Base-by-base conservation (phyloP, 2,113 vertebrate species). In the Alethe diademata region DNA sequence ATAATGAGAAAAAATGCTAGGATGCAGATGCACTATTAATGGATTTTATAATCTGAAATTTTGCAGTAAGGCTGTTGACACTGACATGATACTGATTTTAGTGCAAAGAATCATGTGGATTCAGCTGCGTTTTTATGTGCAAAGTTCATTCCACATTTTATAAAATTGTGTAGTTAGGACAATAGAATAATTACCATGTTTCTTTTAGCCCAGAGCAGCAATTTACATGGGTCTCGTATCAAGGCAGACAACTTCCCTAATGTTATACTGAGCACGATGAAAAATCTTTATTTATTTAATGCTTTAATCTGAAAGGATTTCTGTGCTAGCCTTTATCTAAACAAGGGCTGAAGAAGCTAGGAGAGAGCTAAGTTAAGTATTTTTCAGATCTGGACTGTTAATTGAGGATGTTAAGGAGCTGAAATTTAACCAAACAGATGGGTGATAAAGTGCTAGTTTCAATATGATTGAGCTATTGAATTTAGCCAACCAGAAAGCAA, bases 391-490 rank as follows among this genome's bases (percentile, higher is more conserved):
- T 79, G 69, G 43, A 90, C 74, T 62, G 67, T 75, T 93, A 89
- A 70, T 79, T 96, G 95, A 94, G 76, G 79, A 97, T 97, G 94
- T 94, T 76, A 90, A 96, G 53, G 84, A 93, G 90, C 73, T 94
- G 72, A 73, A 88, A 96, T 93, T 93, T 95, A 97, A 86, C 95
- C 73, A 97, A 94, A 97, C 95, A 96, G 95, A 96, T 95, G 96
- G 96, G 91, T 96, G 93, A 97, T 92, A 94, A 83, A 86, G 61
- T 89, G 92, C 80, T 95, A 93, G 90, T 91, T 95, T 97, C 96
- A 94, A 58, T 95, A 58, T 57, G 69, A 75, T 85, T 82, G 72
- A 89, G 61, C 95, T 96, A 75, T 94, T 94, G 87, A 83, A 95
- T 81, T 91, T 93, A 98, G 58, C 81, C 93, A 79, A 70, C 72